These are phyloP conservation scores for Antheraea assamensis DNA, from an alignment of 2,888 invertebrate species.

Conservation along the genomic window DNA sequence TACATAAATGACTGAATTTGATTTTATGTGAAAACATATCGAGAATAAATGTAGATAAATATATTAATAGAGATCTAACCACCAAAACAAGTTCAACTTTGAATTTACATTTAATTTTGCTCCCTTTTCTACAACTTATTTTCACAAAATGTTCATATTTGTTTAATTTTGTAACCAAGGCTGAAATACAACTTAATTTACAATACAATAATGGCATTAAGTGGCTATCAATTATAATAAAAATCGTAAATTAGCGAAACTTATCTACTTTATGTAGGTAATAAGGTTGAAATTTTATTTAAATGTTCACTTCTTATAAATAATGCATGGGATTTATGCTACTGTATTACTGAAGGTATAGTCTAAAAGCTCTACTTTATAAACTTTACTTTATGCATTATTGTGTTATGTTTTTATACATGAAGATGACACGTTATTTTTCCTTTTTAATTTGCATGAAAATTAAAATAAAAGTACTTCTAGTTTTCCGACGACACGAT, in stretches of 20 bases:
- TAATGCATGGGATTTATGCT: conserved; percentile 52
- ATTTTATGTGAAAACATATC: no score
- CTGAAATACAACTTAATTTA: conserved; percentile 29
- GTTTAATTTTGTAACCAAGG: conserved; percentile 2
- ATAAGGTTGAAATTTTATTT: conserved; percentile 49
- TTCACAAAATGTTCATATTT: conserved; percentile 12
- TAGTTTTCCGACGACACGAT: background rate
- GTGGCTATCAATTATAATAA: conserved; percentile 34
- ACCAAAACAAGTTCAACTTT: no score
- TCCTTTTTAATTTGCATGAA: background rate
- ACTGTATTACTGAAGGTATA: conserved; percentile 48
- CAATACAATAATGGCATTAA: conserved; percentile 26
- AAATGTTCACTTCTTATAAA: conserved; percentile 48
- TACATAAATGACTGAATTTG: no score
- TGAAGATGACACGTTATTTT: background rate
- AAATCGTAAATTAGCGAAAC: conserved; percentile 38
- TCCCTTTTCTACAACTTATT: background rate
- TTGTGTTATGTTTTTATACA: background rate
- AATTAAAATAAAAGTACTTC: background rate
- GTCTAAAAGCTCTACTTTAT: conserved; percentile 2
- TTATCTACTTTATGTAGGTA: conserved; percentile 41
- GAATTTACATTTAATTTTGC: background rate
- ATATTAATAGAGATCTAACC: no score
- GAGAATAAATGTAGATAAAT: background rate
- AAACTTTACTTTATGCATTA: background rate